Percentiles rank a stretch among this genome's conserved stretches.
These are phyloP conservation scores for Ophiothrix spiculata DNA, from an alignment of 35 echinoderm and acorn worm genomes.

Conservation along the genomic window DNA sequence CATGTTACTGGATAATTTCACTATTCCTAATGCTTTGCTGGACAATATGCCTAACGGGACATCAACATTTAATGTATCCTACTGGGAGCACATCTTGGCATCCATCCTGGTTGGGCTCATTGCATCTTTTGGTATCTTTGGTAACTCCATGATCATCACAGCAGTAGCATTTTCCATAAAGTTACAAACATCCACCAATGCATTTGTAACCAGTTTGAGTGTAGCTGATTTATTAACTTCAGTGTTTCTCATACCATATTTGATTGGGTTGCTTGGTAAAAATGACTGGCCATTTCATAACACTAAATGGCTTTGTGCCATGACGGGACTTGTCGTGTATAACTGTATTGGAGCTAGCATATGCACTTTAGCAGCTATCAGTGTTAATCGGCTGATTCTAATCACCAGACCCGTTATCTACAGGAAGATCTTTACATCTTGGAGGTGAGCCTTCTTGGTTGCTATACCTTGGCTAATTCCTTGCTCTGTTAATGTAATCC, in stretches of 20 bases:
- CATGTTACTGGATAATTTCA: no score
- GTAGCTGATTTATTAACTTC: slow-evolving; percentile 7
- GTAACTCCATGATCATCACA: slow-evolving; percentile 7
- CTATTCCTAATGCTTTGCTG: no score
- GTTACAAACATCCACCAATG: slow-evolving; percentile 13
- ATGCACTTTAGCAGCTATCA: background rate
- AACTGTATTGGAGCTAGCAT: background rate
- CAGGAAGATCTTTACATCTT: background rate
- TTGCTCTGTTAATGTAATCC: background rate
- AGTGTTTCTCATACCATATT: background rate
- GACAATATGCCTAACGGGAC: no score
- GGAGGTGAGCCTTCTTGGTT: background rate
- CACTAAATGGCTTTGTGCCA: background rate
- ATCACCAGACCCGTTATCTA: background rate
- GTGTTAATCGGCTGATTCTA: background rate
- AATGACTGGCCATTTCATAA: background rate
- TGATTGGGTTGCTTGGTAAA: background rate
- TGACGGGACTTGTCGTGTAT: background rate
- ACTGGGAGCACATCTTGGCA: background rate
- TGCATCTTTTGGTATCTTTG: background rate
- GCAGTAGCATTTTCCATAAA: background rate
- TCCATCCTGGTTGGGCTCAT: background rate
- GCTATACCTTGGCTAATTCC: background rate
- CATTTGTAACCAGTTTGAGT: slow-evolving; percentile 13
- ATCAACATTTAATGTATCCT: no score